Base-by-base conservation (phyloP, 1,140 invertebrate genomes). In the Myzus persicae region DNA sequence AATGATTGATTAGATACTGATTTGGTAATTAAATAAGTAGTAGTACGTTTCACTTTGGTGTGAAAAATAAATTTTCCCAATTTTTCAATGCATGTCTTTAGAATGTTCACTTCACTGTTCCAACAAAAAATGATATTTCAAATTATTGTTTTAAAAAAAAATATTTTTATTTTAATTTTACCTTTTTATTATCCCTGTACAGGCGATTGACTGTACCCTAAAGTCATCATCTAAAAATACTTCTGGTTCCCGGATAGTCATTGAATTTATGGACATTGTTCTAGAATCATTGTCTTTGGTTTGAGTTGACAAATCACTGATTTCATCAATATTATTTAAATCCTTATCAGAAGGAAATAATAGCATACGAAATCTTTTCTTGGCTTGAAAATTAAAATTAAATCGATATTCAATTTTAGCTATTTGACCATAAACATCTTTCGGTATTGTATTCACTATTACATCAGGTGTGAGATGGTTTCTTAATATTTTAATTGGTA, bases 21-120 rank as follows among this genome's bases (percentile, higher is more conserved):
- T 91, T 91, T 91, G n/a, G 59, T 81, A n/a, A 91, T 44, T 48
- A 91, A 36, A 91, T 48, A 82, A 9, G 67, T 91, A 2, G 90
- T 82, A 1, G n/a, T 38, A 46, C 67, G 42, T 48, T 91, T 76
- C 20, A 91, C 67, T 24, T 51, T 91, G 9, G 59, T 26, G 22
- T 46, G 42, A 26, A 91, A 91, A 46, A 1, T 3, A 48, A 91
- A 91, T 36, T 18, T 46, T n/a, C 90, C 90, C 1, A 91, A 48
- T 18, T 38, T 81, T 26, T 46, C 2, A 26, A 91, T 48, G 24
- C n/a, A 81, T 82, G 44, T 14, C 20, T 91, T 76, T 38, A 91
- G 48, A 5, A 22, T 48, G 11, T 91, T n/a, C 9, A 38, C 26
- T 91, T 91, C 90, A 44, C 90, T 91, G 67, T 48, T 20, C 2